These are phyloP conservation scores for Collichthys lucidus DNA, from an alignment of 2,113 vertebrate genomes.

Conservation along the genomic window DNA sequence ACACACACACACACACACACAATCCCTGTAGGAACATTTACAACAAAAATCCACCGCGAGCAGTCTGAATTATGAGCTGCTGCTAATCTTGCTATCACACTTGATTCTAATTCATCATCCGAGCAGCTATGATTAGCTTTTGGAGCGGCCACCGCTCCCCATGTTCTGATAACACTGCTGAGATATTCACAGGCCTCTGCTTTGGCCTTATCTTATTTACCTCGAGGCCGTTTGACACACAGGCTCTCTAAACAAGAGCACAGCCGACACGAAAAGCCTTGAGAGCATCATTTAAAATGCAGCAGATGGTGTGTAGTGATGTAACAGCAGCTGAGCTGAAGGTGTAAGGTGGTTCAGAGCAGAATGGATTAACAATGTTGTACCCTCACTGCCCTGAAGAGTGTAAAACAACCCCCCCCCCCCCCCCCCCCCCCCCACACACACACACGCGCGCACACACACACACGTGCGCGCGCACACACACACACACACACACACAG, in stretches of 20 bases:
- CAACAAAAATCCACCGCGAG: not conserved
- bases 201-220: constrained; percentile 49
- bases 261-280: constrained; percentile 47
- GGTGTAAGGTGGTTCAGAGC: constrained; percentile 7
- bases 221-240: constrained; percentile 47
- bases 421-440: no score
- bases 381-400: constrained; percentile 4
- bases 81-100: constrained; percentile 36
- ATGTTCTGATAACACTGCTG: constrained; percentile 35
- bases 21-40: not conserved
- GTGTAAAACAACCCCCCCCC: not conserved
- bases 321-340: constrained; percentile 47
- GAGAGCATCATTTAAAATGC: constrained; percentile 59
- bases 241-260: constrained; percentile 44
- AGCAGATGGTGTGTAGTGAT: constrained; percentile 54
- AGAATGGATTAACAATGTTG: not conserved
- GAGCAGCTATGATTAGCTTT: constrained; percentile 46
- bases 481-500: no score
- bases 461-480: no score
- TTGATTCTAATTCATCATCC: constrained; percentile 43
- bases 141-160: constrained; percentile 8
- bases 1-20: not conserved
- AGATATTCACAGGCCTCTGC: constrained; percentile 38
- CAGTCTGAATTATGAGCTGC: constrained; percentile 36
- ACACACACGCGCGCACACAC: no score